These are phyloP conservation scores for Varecia variegata DNA, from an alignment of 2,797 vertebrate genomes.

Conservation along the genomic window DNA sequence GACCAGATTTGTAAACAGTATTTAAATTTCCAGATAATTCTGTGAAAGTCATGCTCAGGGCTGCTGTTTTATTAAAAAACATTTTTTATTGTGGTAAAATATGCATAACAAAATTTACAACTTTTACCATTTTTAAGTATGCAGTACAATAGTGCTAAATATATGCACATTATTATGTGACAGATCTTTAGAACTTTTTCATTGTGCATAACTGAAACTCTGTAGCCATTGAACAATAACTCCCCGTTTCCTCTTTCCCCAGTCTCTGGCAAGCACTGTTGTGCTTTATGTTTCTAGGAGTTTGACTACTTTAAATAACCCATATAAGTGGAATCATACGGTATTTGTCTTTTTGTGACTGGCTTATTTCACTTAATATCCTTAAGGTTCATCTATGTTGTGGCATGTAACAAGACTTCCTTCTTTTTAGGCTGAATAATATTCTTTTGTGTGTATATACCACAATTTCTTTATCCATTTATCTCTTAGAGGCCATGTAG, in stretches of 20 bases:
- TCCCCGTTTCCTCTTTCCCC: neutral
- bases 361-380: neutral
- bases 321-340: neutral
- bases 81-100: neutral
- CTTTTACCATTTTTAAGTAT: neutral
- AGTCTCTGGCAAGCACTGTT: neutral
- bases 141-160: neutral
- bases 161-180: neutral
- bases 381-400: neutral
- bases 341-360: neutral
- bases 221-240: neutral
- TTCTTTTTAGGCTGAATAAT: neutral
- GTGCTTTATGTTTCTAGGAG: neutral
- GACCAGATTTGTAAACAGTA: neutral
- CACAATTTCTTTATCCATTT: neutral
- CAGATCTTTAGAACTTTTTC: neutral
- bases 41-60: neutral
- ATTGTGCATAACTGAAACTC: neutral
- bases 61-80: neutral
- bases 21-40: neutral
- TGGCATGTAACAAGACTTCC: neutral
- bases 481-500: neutral
- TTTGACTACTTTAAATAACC: neutral
- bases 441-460: neutral
- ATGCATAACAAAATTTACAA: neutral